phyloP scores from a whole-genome alignment of 1,140 invertebrate species.

The Rhynchophorus ferrugineus region DNA sequence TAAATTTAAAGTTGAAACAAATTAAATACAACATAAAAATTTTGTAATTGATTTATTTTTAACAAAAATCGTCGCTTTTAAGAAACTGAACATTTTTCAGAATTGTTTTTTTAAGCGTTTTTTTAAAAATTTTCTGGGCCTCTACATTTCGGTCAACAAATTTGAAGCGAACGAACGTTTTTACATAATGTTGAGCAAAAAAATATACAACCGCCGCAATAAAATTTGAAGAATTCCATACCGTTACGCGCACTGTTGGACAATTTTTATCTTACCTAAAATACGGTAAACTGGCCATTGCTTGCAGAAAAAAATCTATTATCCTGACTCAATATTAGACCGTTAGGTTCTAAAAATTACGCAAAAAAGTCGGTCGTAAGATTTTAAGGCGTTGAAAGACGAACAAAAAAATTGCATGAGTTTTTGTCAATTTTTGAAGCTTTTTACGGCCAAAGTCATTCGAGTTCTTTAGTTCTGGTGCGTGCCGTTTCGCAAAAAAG shows the following conservation, averaged over 20 bases:
- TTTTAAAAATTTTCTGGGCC: too few relatives aligned
- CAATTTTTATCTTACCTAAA: neutral
- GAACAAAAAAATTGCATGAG: slow-evolving; percentile 1
- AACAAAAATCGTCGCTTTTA: too few relatives aligned
- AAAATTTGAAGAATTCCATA: neutral
- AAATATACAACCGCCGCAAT: neutral
- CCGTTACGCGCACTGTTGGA: neutral
- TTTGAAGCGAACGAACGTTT: neutral
- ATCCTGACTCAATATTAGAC: neutral
- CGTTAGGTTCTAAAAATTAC: slow-evolving; percentile 7
- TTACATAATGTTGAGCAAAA: neutral
- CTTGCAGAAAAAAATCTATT: slow-evolving; percentile 7
- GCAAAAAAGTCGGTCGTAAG: slow-evolving; percentile 2
- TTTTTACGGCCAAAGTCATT: neutral
- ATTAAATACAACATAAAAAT: too few relatives aligned
- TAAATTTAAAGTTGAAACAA: too few relatives aligned
- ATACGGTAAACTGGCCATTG: neutral
- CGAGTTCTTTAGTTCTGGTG: neutral
- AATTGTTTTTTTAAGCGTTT: neutral
- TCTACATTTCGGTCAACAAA: neutral
- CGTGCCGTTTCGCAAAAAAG: neutral
- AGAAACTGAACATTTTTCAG: neutral
- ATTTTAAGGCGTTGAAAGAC: neutral
- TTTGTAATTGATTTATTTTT: too few relatives aligned
- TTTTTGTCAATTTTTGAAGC: slow-evolving; percentile 1